Conservation (phyloP, 2,797 vertebrate genomes). For the Cygnus olor region DNA sequence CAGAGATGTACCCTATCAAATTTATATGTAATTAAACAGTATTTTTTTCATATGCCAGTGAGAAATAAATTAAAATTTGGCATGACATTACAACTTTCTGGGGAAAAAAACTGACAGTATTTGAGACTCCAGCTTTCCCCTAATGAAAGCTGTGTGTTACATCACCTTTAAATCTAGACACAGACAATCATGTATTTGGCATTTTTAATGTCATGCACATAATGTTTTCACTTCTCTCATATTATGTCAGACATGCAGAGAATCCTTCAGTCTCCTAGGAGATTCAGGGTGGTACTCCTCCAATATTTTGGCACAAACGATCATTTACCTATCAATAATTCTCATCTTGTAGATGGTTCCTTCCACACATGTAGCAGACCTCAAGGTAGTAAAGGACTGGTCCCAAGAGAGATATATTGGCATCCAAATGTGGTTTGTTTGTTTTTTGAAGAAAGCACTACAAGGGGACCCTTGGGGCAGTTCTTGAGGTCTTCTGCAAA, state of each 20-base stretch:
- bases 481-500: background rate
- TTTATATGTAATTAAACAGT: background rate
- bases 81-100: background rate
- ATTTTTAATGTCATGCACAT: background rate
- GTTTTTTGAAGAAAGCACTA: background rate
- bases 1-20: conserved; percentile 2
- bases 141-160: background rate
- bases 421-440: background rate
- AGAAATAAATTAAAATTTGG: conserved; percentile 36
- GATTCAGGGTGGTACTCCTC: background rate
- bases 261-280: background rate
- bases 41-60: background rate
- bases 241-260: background rate
- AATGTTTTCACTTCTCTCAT: background rate
- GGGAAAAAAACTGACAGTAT: background rate
- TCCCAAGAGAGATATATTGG: background rate
- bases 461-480: background rate
- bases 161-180: background rate
- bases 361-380: background rate
- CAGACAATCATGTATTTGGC: background rate
- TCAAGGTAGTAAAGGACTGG: background rate
- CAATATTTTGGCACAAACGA: background rate
- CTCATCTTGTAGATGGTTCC: background rate
- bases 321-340: background rate
- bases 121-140: background rate